Base-by-base conservation (phyloP, 2,888 invertebrate species). In the Tridacna gigas region DNA sequence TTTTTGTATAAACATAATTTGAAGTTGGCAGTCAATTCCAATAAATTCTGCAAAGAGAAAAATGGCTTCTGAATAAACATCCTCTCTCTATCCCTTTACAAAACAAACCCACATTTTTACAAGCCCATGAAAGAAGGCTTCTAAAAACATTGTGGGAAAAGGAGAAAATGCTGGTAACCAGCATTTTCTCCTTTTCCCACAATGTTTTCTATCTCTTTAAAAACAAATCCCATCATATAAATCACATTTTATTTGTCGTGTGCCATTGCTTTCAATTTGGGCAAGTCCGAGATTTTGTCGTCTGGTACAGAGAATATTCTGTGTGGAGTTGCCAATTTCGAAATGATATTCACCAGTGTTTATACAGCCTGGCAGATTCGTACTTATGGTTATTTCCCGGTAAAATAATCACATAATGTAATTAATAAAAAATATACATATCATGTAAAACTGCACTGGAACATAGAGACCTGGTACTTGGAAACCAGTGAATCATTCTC, bases 11-110 rank as follows among this genome's bases (percentile, higher is more conserved):
- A 86, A 86, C 86, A 86, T 80, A 78, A 80, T 83, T 86, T 79
- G 37, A 78, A 73, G 48, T 80, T 86, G 86, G 82, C 86, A 86
- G 77, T 66, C 74, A 77, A 75, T 75, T 78, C 82, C 73, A 82
- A 86, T 86, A 86, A 86, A 86, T 86, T 86, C 74, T 75, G 80
- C 73, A 74, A 80, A 60, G 80, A 73, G 77, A 86, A 78, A 78
- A 76, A 79, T 80, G 69, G n/a, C 79, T 80, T 60, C 67, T 78
- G 86, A 79, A 83, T 86, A 86, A 86, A 86, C 86, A 86, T 67
- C 71, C 63, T 28, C 61, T 25, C 22, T 25, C 4, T 25, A 65
- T 56, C 56, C 56, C 18, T 37, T 37, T 37, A 56, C 20, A 9
- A 18, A n/a, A 56, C n/a, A n/a, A 18, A 5, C 20, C n/a, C 2